Evolutionary conservation across 2,888 invertebrate species (phyloP).

Genomic region (Hypomecis atomaria): DNA sequence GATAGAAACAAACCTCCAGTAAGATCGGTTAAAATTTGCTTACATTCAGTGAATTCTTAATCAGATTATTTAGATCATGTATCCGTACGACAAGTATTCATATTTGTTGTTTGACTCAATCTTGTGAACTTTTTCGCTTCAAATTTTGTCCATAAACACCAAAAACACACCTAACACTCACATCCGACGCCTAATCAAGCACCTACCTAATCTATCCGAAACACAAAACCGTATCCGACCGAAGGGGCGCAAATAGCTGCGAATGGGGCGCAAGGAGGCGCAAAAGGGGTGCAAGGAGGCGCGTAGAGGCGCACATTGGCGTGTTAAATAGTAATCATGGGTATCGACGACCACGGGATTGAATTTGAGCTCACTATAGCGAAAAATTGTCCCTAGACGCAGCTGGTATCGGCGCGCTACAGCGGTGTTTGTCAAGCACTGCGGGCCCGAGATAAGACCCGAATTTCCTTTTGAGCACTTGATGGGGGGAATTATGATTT

Average conservation of each 20-base stretch:
- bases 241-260: conserved; percentile 1
- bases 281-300: conserved; percentile 23
- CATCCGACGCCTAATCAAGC: too few species aligned
- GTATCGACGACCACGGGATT: conserved; percentile 67
- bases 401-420: conserved; percentile 67
- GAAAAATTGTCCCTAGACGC: conserved; percentile 80
- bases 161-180: too few species aligned
- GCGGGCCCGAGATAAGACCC: conserved; percentile 48
- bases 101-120: too few species aligned
- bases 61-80: too few species aligned
- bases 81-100: too few species aligned
- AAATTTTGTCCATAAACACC: too few species aligned
- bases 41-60: too few species aligned
- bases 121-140: too few species aligned
- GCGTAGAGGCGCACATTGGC: conserved; percentile 36
- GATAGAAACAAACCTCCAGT: too few species aligned
- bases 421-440: conserved; percentile 49
- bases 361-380: conserved; percentile 80
- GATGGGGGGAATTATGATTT: conserved; percentile 29
- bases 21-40: too few species aligned
- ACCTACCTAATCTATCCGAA: conserved; percentile 20
- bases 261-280: neutral
- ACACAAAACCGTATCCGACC: conserved; percentile 20
- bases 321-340: conserved; percentile 66
- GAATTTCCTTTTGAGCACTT: conserved; percentile 47